Base-by-base conservation (phyloP, 2,797 vertebrate species). In the Anabas testudineus region DNA sequence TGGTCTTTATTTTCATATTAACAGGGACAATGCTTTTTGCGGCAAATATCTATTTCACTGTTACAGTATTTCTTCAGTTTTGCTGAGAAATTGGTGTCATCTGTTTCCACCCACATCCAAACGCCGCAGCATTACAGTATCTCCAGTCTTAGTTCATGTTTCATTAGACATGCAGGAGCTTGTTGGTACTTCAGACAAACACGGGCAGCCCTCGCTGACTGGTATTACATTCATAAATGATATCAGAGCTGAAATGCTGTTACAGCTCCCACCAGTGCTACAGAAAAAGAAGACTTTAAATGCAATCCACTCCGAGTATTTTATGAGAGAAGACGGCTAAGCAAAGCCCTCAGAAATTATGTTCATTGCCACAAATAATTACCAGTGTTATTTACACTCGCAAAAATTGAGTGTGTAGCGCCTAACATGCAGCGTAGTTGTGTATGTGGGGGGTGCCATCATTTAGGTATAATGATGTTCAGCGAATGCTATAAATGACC, bases 1-100 rank as follows among this genome's bases (percentile, higher is more conserved):
- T 65, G 42, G 46, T 71, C 60, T 91, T 85, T 67, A 67, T 76
- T 79, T 90, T 72, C 41, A 59, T 67, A 56, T 70, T 62, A 75
- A 82, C 64, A 62, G 21, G 57, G 66, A 85, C 74, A 73, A 52
- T 78, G 72, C 21, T 70, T 64, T 71, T 78, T 79, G 61, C 58
- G 87, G 87, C 87, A 91, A 81, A 91, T 90, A 86, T 70, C 21
- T 77, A 41, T 84, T 56, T 75, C 68, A 62, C 51, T 67, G 65
- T 53, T 49, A 58, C 72, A 51, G 30, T 63, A 52, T 67, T 22
- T 65, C 13, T 24, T 32, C n/a, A 24, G 19, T 52, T 69, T 76
- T 49, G 63, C 68, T 74, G 55, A 71, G 67, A 47, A 32, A 65
- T 28, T n/a, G 19, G 57, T 67, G 41, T 82, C 70, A 69, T 80